Percentiles rank a stretch among this genome's conserved stretches.
phyloP scores from a whole-genome alignment of 2,113 vertebrate species.

The Sterrhoptilus dennistouni region DNA sequence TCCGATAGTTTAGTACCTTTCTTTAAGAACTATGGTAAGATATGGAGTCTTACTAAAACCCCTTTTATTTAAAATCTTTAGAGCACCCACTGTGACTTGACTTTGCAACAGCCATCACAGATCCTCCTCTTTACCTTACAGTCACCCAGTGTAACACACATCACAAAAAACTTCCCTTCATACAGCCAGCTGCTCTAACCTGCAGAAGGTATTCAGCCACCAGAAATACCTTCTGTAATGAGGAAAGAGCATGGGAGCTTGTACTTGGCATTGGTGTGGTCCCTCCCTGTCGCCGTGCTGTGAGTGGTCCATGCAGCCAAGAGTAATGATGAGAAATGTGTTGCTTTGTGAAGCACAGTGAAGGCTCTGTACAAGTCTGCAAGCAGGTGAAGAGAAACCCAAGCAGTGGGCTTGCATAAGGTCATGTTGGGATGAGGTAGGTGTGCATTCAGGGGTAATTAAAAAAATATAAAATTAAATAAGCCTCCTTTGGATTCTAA shows the following conservation, averaged over 20 bases:
- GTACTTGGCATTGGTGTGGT: background rate
- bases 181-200: background rate
- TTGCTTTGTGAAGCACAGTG: background rate
- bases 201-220: background rate
- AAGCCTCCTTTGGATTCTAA: background rate
- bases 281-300: background rate
- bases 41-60: background rate
- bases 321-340: background rate
- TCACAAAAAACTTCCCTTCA: background rate
- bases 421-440: background rate
- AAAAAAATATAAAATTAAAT: background rate
- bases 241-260: background rate
- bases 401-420: background rate
- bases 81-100: background rate
- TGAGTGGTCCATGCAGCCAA: background rate
- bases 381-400: background rate
- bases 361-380: background rate
- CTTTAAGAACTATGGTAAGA: background rate
- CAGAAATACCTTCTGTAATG: background rate
- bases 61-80: background rate
- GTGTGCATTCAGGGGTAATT: background rate
- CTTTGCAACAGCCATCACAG: background rate
- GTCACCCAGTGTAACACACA: background rate
- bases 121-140: rapidly evolving
- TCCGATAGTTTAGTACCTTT: background rate